Conservation (phyloP, 2,797 vertebrate species). For the Eutrigla gurnardus region DNA sequence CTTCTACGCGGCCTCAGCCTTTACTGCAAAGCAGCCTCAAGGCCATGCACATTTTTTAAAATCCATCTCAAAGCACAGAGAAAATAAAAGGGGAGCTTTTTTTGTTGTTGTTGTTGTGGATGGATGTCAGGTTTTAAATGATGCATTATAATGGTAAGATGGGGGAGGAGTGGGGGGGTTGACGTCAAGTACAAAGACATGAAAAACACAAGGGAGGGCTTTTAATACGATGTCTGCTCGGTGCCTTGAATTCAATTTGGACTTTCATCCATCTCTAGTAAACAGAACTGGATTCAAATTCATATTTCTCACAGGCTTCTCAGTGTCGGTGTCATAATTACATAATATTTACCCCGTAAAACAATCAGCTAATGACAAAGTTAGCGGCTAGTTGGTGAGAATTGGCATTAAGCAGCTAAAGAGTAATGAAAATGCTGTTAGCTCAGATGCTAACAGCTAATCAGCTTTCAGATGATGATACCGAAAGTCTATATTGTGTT, state of each 20-base stretch:
- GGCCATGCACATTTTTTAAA: constrained; percentile 18
- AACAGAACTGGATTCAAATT: constrained; percentile 2
- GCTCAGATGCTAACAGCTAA: neutral
- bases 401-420: neutral
- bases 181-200: neutral
- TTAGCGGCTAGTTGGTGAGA: neutral
- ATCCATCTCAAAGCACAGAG: constrained; percentile 8
- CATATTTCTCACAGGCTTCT: neutral
- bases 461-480: neutral
- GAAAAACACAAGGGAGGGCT: constrained; percentile 2
- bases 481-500: neutral
- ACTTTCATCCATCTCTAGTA: neutral
- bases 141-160: constrained; percentile 3
- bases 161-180: too few relatives aligned
- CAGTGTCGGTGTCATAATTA: constrained; percentile 7
- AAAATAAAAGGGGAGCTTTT: constrained; percentile 1
- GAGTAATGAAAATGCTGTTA: neutral
- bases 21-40: constrained; percentile 29
- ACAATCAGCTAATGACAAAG: neutral
- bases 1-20: constrained; percentile 17
- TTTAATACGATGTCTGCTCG: neutral
- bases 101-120: neutral
- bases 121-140: constrained; percentile 15
- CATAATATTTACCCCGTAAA: too few relatives aligned
- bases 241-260: neutral